Conservation (phyloP, 2,113 vertebrate genomes). For the Corythornis vintsioides region DNA sequence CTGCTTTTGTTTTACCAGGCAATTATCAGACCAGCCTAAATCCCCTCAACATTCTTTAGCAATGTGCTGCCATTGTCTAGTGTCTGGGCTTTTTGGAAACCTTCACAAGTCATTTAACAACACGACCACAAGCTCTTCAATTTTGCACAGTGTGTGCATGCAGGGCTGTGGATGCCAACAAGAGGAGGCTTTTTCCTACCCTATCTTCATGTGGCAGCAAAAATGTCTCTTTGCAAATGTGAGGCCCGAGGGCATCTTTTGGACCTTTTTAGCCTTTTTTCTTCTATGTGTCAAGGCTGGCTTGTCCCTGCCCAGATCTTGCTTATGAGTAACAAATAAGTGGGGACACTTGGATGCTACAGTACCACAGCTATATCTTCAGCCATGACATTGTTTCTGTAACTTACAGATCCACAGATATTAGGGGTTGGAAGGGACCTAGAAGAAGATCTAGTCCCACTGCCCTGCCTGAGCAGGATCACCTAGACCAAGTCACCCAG, state of each 20-base stretch:
- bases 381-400: neutral
- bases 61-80: conserved; percentile 40
- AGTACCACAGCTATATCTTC: fast-evolving
- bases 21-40: conserved; percentile 42
- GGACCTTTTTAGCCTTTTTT: neutral
- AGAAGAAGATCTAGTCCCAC: too few species aligned
- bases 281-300: neutral
- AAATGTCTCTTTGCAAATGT: neutral
- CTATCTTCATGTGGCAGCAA: neutral
- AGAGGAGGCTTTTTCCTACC: neutral
- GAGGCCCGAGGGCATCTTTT: neutral
- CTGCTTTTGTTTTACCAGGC: neutral
- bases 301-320: neutral
- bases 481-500: too few species aligned
- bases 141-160: neutral
- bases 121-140: conserved; percentile 12
- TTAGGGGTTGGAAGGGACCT: too few species aligned
- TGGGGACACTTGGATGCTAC: neutral
- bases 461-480: too few species aligned
- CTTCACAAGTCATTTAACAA: conserved; percentile 13
- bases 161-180: neutral
- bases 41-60: conserved; percentile 30
- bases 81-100: conserved; percentile 2
- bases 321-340: neutral
- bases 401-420: too few species aligned